These are phyloP conservation scores for Pipistrellus nathusii DNA, from an alignment of 2,797 vertebrate species.

Conservation along the genomic window DNA sequence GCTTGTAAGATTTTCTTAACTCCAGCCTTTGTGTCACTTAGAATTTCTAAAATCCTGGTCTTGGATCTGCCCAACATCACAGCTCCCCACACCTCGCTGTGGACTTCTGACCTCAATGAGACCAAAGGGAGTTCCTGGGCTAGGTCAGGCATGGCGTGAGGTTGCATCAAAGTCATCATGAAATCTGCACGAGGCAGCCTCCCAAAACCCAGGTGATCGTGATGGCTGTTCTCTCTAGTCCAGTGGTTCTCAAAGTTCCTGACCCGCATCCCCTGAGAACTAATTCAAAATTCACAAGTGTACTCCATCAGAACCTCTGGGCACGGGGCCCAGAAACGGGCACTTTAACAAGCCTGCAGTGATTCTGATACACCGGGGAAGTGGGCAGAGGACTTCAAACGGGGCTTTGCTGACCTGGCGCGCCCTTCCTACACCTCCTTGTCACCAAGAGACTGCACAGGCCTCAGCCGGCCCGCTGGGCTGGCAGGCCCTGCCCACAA, in stretches of 20 bases:
- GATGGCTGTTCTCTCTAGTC: not conserved
- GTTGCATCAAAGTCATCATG: not conserved
- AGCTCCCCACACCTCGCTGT: accelerated
- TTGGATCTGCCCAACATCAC: not conserved
- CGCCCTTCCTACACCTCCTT: not conserved
- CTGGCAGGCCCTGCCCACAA: not conserved
- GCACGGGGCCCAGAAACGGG: accelerated
- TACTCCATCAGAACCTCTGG: not conserved
- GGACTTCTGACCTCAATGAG: not conserved
- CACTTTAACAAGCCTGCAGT: not conserved
- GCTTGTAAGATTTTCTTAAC: not conserved
- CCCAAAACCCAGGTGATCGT: not conserved
- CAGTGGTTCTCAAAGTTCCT: not conserved
- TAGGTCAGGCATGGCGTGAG: not conserved
- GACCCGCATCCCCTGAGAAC: not conserved
- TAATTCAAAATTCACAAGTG: not conserved
- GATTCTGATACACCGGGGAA: not conserved
- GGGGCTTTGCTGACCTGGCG: not conserved
- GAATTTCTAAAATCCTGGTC: not conserved
- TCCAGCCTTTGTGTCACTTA: not conserved
- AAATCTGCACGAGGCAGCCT: not conserved
- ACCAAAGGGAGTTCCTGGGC: not conserved
- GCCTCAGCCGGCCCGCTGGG: not conserved
- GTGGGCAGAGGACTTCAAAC: not conserved
- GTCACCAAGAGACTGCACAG: not conserved